Evolutionary conservation across 2,113 vertebrate species (phyloP).

Genomic region (Brienomyrus longianalis): DNA sequence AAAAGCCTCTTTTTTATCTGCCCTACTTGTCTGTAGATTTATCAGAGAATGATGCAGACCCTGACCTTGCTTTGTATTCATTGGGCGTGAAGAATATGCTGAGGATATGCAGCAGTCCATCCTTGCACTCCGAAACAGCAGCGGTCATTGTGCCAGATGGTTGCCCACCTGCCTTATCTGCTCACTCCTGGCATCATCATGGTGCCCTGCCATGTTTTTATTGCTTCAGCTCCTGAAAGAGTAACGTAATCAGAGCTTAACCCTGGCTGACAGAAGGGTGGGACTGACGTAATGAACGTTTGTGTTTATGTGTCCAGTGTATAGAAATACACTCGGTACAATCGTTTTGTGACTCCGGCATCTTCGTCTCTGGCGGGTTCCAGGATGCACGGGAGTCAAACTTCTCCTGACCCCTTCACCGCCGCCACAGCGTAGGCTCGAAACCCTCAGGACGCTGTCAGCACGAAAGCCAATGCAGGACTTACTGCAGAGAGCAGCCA

Average conservation of each 20-base stretch:
- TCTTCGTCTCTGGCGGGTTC: background rate
- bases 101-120: background rate
- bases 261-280: background rate
- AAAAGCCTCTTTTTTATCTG: background rate
- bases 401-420: background rate
- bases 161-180: background rate
- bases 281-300: background rate
- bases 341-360: background rate
- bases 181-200: background rate
- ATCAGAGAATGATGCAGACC: background rate
- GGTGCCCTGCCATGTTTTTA: background rate
- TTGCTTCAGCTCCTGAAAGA: background rate
- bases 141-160: background rate
- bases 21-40: background rate
- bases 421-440: background rate
- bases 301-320: background rate
- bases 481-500: background rate
- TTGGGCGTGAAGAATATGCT: background rate
- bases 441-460: background rate
- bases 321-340: background rate
- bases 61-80: background rate
- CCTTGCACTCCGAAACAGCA: background rate
- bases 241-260: background rate
- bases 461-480: background rate
- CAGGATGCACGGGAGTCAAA: background rate